Base-by-base conservation (phyloP, 2,113 vertebrate genomes). In the Pseudorectes ferrugineus region DNA sequence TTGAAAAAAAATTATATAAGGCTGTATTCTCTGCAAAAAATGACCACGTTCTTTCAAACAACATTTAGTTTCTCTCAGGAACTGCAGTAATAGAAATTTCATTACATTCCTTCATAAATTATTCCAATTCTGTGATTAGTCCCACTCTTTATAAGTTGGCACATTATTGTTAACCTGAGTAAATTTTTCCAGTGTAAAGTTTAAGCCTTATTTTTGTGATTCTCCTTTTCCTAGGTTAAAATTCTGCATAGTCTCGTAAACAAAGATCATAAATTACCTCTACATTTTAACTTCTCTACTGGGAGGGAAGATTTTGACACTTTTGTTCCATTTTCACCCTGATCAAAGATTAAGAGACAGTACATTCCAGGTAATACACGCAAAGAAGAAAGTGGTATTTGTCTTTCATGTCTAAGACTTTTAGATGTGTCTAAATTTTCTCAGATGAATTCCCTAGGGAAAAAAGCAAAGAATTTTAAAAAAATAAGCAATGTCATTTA, bases 401-500 rank as follows among this genome's bases (percentile, higher is more conserved):
- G 4, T 43, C 35, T 74, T 78, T 42, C 5, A 38, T 24, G 12
- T 35, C 28, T 36, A 29, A 48, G 28, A 52, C 14, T 63, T 76
- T 80, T 22, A 68, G 21, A 58, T 22, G 3, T 9, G 4, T 35
- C 11, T n/a, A 7, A 36, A 42, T 77, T 68, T 75, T 88, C 49
- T 77, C 14, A 63, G n/a, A 59, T 65, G 0, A 59, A 82, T 73
- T 73, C 7, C 7, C 73, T 15, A 17, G 9, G 3, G 16, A 18
- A 66, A 61, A 73, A 66, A 42, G 9, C 42, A 45, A 15, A 31
- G 0, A 19, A 20, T 17, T 12, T 3, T 8, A 29, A 26, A 48
- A 28, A 20, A 49, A n/a, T 1, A 18, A 29, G 0, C 7, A 20
- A 2, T 59, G 17, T 26, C 4, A 35, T 52, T 65, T 72, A 12